These are phyloP conservation scores for Bombus confusus DNA, from an alignment of 1,140 invertebrate genomes.

Conservation along the genomic window DNA sequence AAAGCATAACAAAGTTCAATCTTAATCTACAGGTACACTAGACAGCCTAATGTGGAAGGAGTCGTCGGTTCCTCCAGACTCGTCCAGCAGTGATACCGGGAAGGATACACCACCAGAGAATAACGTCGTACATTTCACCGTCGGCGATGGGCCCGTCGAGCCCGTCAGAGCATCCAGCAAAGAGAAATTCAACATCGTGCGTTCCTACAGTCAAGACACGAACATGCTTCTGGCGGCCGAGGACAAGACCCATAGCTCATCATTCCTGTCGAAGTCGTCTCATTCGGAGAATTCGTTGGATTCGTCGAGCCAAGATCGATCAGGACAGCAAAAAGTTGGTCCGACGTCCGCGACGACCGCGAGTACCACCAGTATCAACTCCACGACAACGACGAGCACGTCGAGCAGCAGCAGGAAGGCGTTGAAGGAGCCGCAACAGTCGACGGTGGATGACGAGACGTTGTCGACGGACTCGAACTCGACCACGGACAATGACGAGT, in stretches of 20 bases:
- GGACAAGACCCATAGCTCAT: constrained; percentile 66
- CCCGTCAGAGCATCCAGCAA: constrained; percentile 27
- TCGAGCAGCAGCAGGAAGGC: constrained; percentile 60
- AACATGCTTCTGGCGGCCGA: constrained; percentile 72
- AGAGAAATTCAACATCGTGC: constrained; percentile 55
- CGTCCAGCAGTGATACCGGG: constrained; percentile 79
- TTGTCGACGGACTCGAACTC: constrained; percentile 83
- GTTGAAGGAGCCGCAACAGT: constrained; percentile 70
- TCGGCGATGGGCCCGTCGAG: constrained; percentile 70
- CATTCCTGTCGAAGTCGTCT: constrained; percentile 79
- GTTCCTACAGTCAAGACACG: constrained; percentile 79
- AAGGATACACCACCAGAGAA: constrained; percentile 79
- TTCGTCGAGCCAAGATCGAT: constrained; percentile 30
- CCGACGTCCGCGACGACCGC: background rate
- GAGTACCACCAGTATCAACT: constrained; percentile 29
- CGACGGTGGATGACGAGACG: constrained; percentile 81
- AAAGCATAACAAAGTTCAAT: background rate
- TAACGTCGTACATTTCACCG: constrained; percentile 74
- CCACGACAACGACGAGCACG: constrained; percentile 26
- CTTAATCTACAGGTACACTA: constrained; percentile 73
- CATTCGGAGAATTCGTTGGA: constrained; percentile 82
- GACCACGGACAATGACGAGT: constrained; percentile 81
- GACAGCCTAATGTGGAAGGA: constrained; percentile 79
- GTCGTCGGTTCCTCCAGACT: constrained; percentile 79
- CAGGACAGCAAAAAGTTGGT: background rate